A percentile compares a stretch with the other conserved stretches of the same genome.
Conservation (phyloP, 23 tunicate species). For the Halocynthia aurantium region DNA sequence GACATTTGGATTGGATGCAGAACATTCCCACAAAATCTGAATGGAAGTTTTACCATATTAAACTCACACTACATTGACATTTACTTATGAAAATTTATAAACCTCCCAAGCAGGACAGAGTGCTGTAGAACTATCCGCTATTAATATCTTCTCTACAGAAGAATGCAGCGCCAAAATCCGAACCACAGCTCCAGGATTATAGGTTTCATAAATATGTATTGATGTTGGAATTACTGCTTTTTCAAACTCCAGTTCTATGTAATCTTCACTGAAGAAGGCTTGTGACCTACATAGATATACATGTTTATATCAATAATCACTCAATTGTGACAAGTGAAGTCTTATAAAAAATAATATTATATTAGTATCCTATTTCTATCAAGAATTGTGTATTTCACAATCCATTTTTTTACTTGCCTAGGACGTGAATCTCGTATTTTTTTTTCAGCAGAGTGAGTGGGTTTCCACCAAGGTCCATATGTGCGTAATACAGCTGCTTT, state of each 20-base stretch:
- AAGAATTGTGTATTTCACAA: no score
- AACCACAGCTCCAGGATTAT: constrained; percentile 88
- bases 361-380: no score
- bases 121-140: background rate
- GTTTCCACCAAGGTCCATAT: constrained; percentile 89
- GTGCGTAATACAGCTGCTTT: constrained; percentile 92
- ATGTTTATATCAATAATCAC: no score
- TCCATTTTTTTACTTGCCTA: no score
- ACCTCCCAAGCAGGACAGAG: constrained; percentile 5
- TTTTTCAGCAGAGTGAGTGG: background rate
- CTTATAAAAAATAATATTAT: no score
- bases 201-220: constrained; percentile 90
- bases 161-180: constrained; percentile 59
- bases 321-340: no score
- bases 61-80: background rate
- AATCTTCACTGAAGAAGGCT: constrained; percentile 64
- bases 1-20: constrained; percentile 3
- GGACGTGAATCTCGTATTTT: no score
- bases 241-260: constrained; percentile 78
- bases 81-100: background rate
- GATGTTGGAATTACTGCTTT: constrained; percentile 87
- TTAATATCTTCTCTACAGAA: background rate
- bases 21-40: constrained; percentile 26
- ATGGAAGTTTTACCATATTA: background rate
- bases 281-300: constrained; percentile 8